Evolutionary conservation across 30 jellyfish, hydroid and myxozoan genomes (phyloP), one percentile per base, ranked within the genome.

Genomic region (Calvadosia cruxmelitensis): DNA sequence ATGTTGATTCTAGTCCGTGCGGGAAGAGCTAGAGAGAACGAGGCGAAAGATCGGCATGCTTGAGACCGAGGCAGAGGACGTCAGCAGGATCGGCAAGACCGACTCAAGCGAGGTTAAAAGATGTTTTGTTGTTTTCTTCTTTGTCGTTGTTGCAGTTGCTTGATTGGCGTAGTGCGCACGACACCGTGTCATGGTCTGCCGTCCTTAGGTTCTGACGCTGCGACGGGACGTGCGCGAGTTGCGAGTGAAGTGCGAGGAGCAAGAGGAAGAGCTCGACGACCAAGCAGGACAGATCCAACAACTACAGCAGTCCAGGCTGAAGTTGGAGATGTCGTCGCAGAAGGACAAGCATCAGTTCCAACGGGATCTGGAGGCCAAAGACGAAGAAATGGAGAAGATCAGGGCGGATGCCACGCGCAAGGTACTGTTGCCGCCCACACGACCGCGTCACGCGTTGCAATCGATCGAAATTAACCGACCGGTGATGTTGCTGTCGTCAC

Each of bases 221-320:
- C 78, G 78, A 51, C 84, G 93, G 26, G 86, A 78, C n/a, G 53
- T 72, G 31, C 88, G 97, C 5, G 97, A 87, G 33, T 67, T 80
- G 69, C 94, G 79, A 49, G 3, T 78, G 74, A 87, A 87, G 65
- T 73, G 71, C 20, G 94, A 87, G 70, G 97, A 87, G 32, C 97
- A 79, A 76, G 97, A 87, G 50, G 97, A 87, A 52, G 97, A 87
- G 50, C 69, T 87, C 10, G 97, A 87, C 53, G 97, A 87, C 67
- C 97, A 87, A 78, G 97, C 97, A 27, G 97, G 97, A 24, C 84
- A 72, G 57, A 87, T 87, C 29, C 94, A 79, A 53, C 93, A 81
- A 76, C 84, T 87, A 34, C 93, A 87, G 25, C 97, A 87, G 94
- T 93, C 93, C 24, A 87, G 80, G 57, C 51, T 80, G 69, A 80